Evolutionary conservation across 2,888 invertebrate species (phyloP).

Genomic region (Scaptomyza polygonia): DNA sequence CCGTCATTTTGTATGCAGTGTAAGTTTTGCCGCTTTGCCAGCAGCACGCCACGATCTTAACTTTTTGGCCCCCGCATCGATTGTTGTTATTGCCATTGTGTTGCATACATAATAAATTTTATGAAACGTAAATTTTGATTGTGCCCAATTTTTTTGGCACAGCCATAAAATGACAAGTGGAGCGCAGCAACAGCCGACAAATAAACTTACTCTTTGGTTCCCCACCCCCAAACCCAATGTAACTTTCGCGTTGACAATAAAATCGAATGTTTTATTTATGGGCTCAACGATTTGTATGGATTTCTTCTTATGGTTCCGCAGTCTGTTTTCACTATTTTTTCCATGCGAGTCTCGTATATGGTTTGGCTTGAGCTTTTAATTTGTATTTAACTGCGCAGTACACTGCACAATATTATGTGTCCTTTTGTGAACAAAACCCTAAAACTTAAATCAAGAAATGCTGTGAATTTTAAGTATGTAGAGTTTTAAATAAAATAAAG

Average conservation of each 20-base stretch:
- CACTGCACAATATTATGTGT: neutral
- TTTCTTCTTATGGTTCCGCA: slow-evolving; percentile 17
- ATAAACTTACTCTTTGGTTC: slow-evolving; percentile 35
- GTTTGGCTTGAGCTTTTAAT: slow-evolving; percentile 14
- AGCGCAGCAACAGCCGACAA: slow-evolving; percentile 13
- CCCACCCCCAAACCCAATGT: slow-evolving; percentile 2
- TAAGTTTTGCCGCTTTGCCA: slow-evolving; percentile 41
- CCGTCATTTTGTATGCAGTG: slow-evolving; percentile 51
- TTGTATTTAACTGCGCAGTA: slow-evolving; percentile 15
- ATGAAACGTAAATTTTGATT: slow-evolving; percentile 81
- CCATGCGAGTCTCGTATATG: neutral
- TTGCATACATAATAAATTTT: slow-evolving; percentile 80
- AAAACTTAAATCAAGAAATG: too few species aligned
- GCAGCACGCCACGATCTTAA: slow-evolving; percentile 23
- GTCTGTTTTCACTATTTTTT: slow-evolving; percentile 5
- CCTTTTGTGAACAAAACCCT: neutral
- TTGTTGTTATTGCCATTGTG: slow-evolving; percentile 63
- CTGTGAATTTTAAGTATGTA: too few species aligned
- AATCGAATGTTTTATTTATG: slow-evolving; percentile 73
- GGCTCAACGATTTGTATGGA: slow-evolving; percentile 54
- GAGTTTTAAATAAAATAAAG: too few species aligned
- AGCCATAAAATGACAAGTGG: slow-evolving; percentile 67
- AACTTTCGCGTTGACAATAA: slow-evolving; percentile 54
- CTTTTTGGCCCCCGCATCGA: slow-evolving; percentile 37
- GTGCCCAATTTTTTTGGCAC: slow-evolving; percentile 71